Conservation (phyloP, 2,888 invertebrate species). For the Eristalis pertinax region DNA sequence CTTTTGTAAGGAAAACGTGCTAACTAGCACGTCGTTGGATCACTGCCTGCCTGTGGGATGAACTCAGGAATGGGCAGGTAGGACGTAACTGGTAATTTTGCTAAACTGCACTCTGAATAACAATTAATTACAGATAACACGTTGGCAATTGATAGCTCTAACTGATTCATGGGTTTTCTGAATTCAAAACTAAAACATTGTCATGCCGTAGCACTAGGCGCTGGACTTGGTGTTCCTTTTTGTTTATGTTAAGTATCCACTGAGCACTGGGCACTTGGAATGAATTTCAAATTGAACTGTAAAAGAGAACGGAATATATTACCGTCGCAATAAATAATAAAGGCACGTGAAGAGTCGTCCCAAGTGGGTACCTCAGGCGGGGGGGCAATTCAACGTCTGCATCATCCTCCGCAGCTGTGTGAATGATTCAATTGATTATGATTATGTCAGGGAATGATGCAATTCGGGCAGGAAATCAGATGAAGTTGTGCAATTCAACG, state of each 20-base stretch:
- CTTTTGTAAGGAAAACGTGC: neutral
- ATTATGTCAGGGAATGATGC: no score
- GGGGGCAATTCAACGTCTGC: no score
- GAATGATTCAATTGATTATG: no score
- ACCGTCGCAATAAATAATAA: no score
- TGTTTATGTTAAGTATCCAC: neutral
- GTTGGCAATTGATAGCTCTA: neutral
- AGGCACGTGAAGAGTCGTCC: no score
- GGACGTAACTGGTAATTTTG: neutral
- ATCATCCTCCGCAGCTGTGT: no score
- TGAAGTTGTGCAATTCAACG: no score
- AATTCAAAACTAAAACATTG: neutral
- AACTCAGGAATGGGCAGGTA: neutral
- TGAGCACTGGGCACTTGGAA: no score
- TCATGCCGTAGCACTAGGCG: neutral
- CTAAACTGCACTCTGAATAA: conserved; percentile 9
- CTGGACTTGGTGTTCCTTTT: neutral
- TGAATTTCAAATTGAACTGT: no score
- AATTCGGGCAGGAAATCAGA: no score
- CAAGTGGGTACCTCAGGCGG: no score
- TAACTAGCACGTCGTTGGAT: neutral
- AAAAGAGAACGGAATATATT: no score
- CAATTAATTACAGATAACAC: neutral
- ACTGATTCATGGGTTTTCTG: neutral
- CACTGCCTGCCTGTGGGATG: neutral